Percentiles rank a stretch among this genome's conserved stretches.
These are phyloP conservation scores for Epirrita christyi DNA, from an alignment of 2,888 invertebrate genomes.

Conservation along the genomic window DNA sequence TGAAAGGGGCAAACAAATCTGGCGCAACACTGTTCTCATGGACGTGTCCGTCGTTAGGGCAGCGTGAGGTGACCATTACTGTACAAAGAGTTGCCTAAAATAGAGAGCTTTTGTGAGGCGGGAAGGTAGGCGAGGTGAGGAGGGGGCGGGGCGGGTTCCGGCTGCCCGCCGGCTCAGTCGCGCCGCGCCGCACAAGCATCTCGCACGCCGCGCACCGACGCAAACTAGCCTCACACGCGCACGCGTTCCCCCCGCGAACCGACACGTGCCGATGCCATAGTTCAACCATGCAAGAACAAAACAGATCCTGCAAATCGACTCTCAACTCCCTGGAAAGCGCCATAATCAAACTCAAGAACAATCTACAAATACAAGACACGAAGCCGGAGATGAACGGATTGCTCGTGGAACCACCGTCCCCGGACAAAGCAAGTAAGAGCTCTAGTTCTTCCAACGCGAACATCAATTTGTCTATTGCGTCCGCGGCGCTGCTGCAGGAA, in stretches of 20 bases:
- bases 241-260: slow-evolving; percentile 62
- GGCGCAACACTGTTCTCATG: slow-evolving; percentile 82
- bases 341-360: slow-evolving; percentile 81
- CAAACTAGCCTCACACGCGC: slow-evolving; percentile 69
- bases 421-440: slow-evolving; percentile 76
- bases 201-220: slow-evolving; percentile 74
- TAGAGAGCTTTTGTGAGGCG: slow-evolving; percentile 84
- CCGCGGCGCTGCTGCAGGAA: slow-evolving; percentile 86
- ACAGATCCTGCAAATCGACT: slow-evolving; percentile 75
- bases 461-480: slow-evolving; percentile 82
- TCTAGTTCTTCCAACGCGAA: slow-evolving; percentile 68
- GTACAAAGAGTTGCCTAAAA: slow-evolving; percentile 85
- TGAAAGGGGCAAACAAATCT: slow-evolving; percentile 80
- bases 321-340: slow-evolving; percentile 82
- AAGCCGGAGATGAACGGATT: slow-evolving; percentile 75
- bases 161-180: slow-evolving; percentile 81
- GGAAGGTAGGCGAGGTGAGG: slow-evolving; percentile 70
- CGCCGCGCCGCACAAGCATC: slow-evolving; percentile 77
- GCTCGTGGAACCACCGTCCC: slow-evolving; percentile 67
- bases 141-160: slow-evolving; percentile 78
- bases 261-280: slow-evolving; percentile 67
- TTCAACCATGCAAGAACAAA: slow-evolving; percentile 81
- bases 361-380: slow-evolving; percentile 80
- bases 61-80: slow-evolving; percentile 85
- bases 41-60: slow-evolving; percentile 83